Conservation (phyloP, 2,797 vertebrate species). For the Pangasius larnaudii region DNA sequence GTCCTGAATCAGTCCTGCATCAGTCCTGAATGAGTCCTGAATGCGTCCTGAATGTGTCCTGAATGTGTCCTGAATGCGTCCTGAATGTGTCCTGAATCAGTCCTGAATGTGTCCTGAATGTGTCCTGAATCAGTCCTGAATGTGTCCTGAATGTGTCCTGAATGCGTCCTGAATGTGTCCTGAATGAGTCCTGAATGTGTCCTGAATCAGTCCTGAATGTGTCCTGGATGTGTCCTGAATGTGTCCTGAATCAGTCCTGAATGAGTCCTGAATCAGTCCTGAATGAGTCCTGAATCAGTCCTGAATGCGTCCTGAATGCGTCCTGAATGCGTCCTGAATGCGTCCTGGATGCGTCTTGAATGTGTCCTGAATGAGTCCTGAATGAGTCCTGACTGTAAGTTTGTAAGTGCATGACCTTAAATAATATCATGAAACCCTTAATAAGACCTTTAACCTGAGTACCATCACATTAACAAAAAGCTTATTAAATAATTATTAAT, state of each 20-base stretch:
- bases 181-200: neutral
- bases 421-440: no score
- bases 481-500: neutral
- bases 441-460: neutral
- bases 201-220: neutral
- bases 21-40: neutral
- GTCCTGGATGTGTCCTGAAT: neutral
- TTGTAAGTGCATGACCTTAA: neutral
- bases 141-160: neutral
- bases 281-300: neutral
- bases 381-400: neutral
- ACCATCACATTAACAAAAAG: neutral
- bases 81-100: neutral
- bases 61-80: neutral
- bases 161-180: neutral
- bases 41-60: neutral
- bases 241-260: neutral
- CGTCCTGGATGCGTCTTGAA: neutral
- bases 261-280: neutral
- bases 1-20: neutral
- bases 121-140: neutral
- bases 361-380: neutral
- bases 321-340: neutral
- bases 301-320: neutral
- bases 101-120: neutral